Evolutionary conservation across 2,113 vertebrate species (phyloP).

Genomic region (Donacobius atricapilla): DNA sequence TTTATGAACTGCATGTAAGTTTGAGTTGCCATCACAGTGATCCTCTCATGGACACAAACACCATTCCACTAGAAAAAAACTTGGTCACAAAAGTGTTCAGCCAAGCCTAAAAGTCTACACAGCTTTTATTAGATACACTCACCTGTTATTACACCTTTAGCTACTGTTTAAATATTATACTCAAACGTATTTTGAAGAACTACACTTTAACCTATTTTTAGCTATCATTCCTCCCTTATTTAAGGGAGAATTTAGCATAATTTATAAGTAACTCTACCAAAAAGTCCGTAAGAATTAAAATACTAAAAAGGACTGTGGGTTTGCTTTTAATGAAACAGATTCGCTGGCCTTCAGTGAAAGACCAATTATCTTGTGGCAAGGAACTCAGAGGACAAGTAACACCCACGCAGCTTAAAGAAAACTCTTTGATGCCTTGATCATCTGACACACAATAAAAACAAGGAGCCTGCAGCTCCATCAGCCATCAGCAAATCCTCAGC

Average conservation of each 20-base stretch:
- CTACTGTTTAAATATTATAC: not conserved
- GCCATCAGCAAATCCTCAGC: not conserved
- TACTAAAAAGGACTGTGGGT: not conserved
- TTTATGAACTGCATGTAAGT: not conserved
- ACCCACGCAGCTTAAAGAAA: not conserved
- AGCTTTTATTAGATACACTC: not conserved
- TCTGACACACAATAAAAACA: not conserved
- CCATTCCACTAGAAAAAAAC: not conserved
- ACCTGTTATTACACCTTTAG: not conserved
- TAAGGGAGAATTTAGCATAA: not conserved
- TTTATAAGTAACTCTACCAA: not conserved
- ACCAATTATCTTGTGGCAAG: not conserved
- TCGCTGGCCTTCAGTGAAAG: not conserved
- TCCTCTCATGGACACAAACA: not conserved
- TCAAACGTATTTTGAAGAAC: not conserved
- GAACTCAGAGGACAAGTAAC: not conserved
- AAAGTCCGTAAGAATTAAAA: not conserved
- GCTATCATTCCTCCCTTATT: not conserved
- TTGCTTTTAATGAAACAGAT: slow-evolving; percentile 27
- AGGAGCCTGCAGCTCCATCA: not conserved
- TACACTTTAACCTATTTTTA: not conserved
- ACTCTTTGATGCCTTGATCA: slow-evolving; percentile 21
- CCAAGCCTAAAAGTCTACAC: not conserved
- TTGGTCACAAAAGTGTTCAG: not conserved
- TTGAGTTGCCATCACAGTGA: not conserved